Conservation (phyloP, 2,113 vertebrate species). For the Saguinus midas region DNA sequence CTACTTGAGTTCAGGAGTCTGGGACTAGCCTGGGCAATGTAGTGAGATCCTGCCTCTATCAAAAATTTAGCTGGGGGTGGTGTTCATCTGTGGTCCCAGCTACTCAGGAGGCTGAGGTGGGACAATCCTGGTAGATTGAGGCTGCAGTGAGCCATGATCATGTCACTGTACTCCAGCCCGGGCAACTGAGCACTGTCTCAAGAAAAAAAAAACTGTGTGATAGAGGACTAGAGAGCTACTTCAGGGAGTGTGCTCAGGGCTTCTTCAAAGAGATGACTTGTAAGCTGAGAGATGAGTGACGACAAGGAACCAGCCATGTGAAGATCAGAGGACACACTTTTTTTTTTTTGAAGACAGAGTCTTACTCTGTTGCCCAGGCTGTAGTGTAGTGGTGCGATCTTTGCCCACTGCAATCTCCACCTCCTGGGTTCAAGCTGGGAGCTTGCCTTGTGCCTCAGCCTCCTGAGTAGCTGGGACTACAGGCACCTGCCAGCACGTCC, state of each 20-base stretch:
- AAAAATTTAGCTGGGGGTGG: background rate
- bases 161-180: background rate
- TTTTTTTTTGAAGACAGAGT: no score
- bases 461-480: no score
- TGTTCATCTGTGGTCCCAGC: background rate
- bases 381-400: background rate
- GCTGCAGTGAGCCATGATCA: background rate
- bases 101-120: background rate
- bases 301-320: background rate
- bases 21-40: background rate
- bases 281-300: background rate
- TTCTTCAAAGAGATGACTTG: background rate
- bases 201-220: background rate
- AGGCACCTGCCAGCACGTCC: no score
- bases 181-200: background rate
- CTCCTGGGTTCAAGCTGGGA: no score
- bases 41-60: background rate
- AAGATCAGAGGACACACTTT: background rate
- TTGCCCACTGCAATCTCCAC: no score
- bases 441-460: no score
- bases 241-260: background rate
- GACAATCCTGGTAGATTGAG: background rate
- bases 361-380: background rate
- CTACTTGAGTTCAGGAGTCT: background rate
- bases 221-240: background rate